Evolutionary conservation across 2,888 invertebrate species (phyloP).

Genomic region (Cheilosia vernalis): DNA sequence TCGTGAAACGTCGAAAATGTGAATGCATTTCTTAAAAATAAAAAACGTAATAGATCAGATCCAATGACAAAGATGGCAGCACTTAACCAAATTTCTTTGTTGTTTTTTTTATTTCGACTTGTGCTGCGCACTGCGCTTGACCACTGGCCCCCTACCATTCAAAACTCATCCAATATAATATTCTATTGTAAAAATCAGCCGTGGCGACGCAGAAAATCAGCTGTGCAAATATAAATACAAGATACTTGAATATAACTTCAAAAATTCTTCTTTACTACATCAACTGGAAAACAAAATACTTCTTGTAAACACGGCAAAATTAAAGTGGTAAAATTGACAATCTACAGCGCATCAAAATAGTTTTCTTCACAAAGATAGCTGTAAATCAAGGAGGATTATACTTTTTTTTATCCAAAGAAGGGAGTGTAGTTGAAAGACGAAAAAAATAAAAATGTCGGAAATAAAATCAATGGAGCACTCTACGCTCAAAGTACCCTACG

Average conservation of each 20-base stretch:
- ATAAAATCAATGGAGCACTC: slow-evolving; percentile 97
- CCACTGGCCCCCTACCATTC: slow-evolving; percentile 26
- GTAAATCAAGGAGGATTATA: slow-evolving; percentile 38
- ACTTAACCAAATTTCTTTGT: slow-evolving; percentile 30
- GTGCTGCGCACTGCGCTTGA: neutral
- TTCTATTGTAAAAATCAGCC: slow-evolving; percentile 63
- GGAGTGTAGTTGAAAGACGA: slow-evolving; percentile 52
- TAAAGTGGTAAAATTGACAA: neutral
- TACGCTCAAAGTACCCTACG: slow-evolving; percentile 98
- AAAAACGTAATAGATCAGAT: slow-evolving; percentile 30
- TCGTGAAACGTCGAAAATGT: neutral
- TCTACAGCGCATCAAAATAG: slow-evolving; percentile 10
- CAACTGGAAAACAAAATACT: neutral
- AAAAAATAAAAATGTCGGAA: slow-evolving; percentile 89
- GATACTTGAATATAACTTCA: slow-evolving; percentile 33
- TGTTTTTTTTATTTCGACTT: slow-evolving; percentile 20
- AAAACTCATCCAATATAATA: slow-evolving; percentile 34
- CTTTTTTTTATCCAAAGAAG: slow-evolving; percentile 37
- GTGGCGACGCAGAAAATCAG: slow-evolving; percentile 73
- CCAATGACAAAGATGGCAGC: slow-evolving; percentile 5
- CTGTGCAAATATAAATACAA: slow-evolving; percentile 65
- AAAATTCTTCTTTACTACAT: slow-evolving; percentile 28
- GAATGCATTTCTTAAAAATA: too few relatives aligned
- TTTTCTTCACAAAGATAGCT: slow-evolving; percentile 36
- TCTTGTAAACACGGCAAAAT: neutral